phyloP scores from a whole-genome alignment of 2,113 vertebrate species.

The Ranitomeya imitator region DNA sequence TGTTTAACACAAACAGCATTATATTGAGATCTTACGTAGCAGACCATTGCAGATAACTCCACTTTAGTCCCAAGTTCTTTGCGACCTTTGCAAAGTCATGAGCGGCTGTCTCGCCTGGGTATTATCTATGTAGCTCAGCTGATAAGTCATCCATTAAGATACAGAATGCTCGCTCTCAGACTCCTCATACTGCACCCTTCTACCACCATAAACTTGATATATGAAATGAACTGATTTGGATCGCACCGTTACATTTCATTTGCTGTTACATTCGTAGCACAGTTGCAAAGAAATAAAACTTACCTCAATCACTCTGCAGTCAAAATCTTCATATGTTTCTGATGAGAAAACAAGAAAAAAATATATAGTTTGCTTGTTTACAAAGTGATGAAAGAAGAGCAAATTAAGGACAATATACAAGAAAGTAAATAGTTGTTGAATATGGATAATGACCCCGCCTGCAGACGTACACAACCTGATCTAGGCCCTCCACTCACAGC shows the following conservation, averaged over 20 bases:
- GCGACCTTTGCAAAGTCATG: conserved; percentile 48
- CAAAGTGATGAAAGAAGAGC: background rate
- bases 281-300: conserved; percentile 61
- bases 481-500: background rate
- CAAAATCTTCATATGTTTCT: conserved; percentile 92
- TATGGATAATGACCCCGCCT: background rate
- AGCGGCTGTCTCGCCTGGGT: background rate
- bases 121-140: conserved; percentile 28
- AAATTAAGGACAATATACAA: background rate
- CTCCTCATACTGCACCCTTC: conserved; percentile 24
- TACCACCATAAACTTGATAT: background rate
- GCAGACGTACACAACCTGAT: background rate
- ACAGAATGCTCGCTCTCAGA: conserved; percentile 32
- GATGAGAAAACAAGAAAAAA: conserved; percentile 62
- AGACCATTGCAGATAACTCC: background rate
- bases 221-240: conserved; percentile 48
- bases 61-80: conserved; percentile 12
- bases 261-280: conserved; percentile 41
- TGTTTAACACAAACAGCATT: background rate
- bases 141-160: background rate
- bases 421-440: background rate
- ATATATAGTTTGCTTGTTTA: conserved; percentile 27
- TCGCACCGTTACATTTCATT: conserved; percentile 27
- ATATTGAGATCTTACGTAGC: background rate
- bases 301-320: conserved; percentile 91